These are phyloP conservation scores for Stenichneumon culpator DNA, from an alignment of 2,888 invertebrate genomes.

Conservation along the genomic window DNA sequence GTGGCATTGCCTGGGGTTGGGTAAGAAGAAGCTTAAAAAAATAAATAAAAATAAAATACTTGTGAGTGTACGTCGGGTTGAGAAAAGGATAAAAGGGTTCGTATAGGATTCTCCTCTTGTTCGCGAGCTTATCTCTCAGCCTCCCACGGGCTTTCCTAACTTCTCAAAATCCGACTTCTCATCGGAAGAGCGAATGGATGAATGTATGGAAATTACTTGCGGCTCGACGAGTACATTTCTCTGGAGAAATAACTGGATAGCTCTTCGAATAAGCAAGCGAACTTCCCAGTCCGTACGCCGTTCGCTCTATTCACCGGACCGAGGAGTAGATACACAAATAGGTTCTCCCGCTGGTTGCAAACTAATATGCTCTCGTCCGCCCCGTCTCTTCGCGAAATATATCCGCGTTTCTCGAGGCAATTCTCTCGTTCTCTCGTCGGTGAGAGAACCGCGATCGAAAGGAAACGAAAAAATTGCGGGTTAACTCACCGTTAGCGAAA, in stretches of 20 bases:
- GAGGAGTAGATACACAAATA: not conserved
- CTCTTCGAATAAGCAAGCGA: not conserved
- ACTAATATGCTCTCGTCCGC: not conserved
- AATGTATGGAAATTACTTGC: conserved; percentile 11
- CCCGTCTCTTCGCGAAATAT: conserved; percentile 5
- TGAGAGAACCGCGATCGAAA: conserved; percentile 11
- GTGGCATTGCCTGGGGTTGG: conserved; percentile 21
- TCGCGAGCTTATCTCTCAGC: conserved; percentile 17
- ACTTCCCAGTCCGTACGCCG: conserved; percentile 11
- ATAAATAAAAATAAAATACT: not conserved
- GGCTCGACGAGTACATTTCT: not conserved
- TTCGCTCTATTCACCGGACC: conserved; percentile 26
- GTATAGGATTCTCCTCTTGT: conserved; percentile 27
- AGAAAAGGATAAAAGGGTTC: conserved; percentile 6
- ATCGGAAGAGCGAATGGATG: conserved; percentile 6
- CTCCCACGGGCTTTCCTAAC: not conserved
- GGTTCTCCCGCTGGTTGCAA: not conserved
- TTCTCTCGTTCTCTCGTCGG: conserved; percentile 14
- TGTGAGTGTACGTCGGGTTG: not conserved
- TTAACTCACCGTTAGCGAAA: conserved; percentile 66
- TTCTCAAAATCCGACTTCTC: conserved; percentile 32
- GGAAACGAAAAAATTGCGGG: conserved; percentile 48
- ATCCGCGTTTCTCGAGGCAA: not conserved
- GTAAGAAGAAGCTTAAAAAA: conserved; percentile 3
- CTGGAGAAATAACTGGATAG: not conserved